Evolutionary conservation across 2,888 invertebrate genomes (phyloP), one percentile per base, ranked within the genome.

Genomic region (Herminia tarsipennalis): DNA sequence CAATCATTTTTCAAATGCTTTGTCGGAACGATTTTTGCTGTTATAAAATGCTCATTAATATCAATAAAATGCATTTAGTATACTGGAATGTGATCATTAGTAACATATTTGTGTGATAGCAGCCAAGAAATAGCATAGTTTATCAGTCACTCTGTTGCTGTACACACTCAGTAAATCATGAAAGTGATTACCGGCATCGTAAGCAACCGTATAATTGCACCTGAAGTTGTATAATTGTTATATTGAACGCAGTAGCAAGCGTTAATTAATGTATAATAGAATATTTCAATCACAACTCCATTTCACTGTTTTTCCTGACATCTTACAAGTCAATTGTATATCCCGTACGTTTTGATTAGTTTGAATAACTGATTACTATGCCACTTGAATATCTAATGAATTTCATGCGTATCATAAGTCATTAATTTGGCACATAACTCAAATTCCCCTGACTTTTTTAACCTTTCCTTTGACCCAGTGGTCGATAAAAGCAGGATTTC

Each of bases 161-260:
- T 42, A 44, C 40, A 42, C 52, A 40, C 50, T 45, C 13, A 33
- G 41, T 66, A 49, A 51, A 53, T 64, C 58, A 49, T 24, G 46
- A 57, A 49, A 47, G 40, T 56, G 48, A 66, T 66, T 51, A 49
- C 37, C 37, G 48, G 44, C 55, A 53, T 48, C 41, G 39, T 59
- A 59, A 48, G 52, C 46, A 57, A 33, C 39, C 38, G 17, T 21
- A 41, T 66, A 58, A 62, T 66, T 53, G 46, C 34, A 46, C 41
- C 48, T n/a, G n/a, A 43, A 33, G 46, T 43, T 39, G 24, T 37
- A 42, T 52, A 54, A 66, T 54, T 52, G 38, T 56, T 38, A 44
- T 39, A 51, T 45, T 46, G 47, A 42, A 28, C 18, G 39, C 41
- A 40, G 45, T 56, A 56, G 58, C 56, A 60, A 65, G 41, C 40